Percentiles rank a stretch among this genome's conserved stretches.
These are phyloP conservation scores for Nanorana parkeri DNA, from an alignment of 2,113 vertebrate species.

Conservation along the genomic window DNA sequence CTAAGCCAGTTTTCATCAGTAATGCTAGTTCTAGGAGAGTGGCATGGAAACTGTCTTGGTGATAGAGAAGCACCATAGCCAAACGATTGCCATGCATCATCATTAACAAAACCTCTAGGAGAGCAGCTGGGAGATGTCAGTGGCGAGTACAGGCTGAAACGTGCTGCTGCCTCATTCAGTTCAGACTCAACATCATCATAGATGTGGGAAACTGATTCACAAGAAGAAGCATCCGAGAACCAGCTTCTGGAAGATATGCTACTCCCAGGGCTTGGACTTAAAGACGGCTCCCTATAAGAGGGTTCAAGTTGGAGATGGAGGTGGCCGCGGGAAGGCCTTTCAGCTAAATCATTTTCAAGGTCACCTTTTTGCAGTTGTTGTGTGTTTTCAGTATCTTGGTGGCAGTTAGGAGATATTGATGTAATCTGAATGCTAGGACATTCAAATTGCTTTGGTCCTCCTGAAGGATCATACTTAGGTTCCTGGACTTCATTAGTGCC, in stretches of 20 bases:
- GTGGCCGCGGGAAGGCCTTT: constrained; percentile 94
- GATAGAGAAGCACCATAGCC: constrained; percentile 85
- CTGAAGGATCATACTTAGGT: constrained; percentile 83
- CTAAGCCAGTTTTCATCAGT: constrained; percentile 98
- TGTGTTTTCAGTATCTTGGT: constrained; percentile 89
- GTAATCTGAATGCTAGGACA: constrained; percentile 99
- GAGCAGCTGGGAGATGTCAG: constrained; percentile 90
- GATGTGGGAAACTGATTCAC: constrained; percentile 95
- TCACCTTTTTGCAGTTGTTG: constrained; percentile 86
- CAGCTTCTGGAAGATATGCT: constrained; percentile 96
- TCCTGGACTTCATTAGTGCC: constrained; percentile 78
- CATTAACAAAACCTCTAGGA: constrained; percentile 82
- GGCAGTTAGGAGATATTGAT: constrained; percentile 97
- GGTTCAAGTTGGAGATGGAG: constrained; percentile 96
- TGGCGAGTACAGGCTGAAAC: constrained; percentile 92
- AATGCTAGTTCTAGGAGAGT: constrained; percentile 95
- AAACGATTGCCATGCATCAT: constrained; percentile 86
- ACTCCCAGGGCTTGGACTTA: constrained; percentile 96
- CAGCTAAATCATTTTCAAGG: constrained; percentile 87
- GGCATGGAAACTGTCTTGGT: constrained; percentile 91
- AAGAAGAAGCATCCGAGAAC: constrained; percentile 98
- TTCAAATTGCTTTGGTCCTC: constrained; percentile 91
- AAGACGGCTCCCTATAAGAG: constrained; percentile 91
- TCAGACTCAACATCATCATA: constrained; percentile 97
- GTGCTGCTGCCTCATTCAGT: constrained; percentile 94